Evolutionary conservation across 2,888 invertebrate genomes (phyloP).

Genomic region (Eilema griseolum): DNA sequence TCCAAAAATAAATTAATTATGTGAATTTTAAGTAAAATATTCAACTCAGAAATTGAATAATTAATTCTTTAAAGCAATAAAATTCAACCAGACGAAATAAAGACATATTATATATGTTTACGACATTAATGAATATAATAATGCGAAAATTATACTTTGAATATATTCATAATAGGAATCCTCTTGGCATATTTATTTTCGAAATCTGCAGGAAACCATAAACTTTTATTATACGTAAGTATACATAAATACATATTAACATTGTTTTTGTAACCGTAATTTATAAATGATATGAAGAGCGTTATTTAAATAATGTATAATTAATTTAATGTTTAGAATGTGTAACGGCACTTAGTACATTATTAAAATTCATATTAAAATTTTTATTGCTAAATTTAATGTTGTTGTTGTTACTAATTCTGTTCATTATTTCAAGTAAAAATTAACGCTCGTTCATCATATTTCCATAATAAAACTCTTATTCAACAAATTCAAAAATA

Average conservation of each 20-base stretch:
- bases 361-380: constrained; percentile 33
- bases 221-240: constrained; percentile 47
- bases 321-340: constrained; percentile 33
- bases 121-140: constrained; percentile 38
- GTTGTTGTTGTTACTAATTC: constrained; percentile 26
- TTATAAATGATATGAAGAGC: constrained; percentile 37
- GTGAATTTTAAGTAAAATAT: constrained; percentile 10
- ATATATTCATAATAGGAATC: constrained; percentile 35
- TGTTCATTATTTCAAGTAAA: constrained; percentile 13
- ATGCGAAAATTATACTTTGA: constrained; percentile 48
- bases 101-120: constrained; percentile 38
- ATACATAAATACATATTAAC: constrained; percentile 47
- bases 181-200: constrained; percentile 39
- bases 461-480: constrained; percentile 2
- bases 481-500: not conserved
- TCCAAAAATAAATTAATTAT: not conserved
- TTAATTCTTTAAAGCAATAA: constrained; percentile 4
- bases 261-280: constrained; percentile 38
- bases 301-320: constrained; percentile 37
- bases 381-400: constrained; percentile 31
- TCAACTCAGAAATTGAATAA: constrained; percentile 3
- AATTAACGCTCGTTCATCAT: not conserved
- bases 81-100: constrained; percentile 30
- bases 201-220: constrained; percentile 51
- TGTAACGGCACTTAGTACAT: constrained; percentile 37